phyloP scores from a whole-genome alignment of 2,797 vertebrate species.

The Neopelma chrysocephalum region DNA sequence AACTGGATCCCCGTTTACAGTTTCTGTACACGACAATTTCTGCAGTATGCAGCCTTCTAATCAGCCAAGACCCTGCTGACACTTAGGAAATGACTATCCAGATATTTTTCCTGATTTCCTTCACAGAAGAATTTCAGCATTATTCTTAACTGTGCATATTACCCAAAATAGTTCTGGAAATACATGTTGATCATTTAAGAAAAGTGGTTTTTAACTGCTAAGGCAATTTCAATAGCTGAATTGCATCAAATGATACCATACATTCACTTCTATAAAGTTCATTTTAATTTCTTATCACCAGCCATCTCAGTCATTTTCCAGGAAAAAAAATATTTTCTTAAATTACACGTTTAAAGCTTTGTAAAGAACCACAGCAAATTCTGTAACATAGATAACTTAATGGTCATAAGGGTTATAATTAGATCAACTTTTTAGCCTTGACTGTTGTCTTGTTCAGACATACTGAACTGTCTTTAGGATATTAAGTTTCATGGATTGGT shows the following conservation, averaged over 20 bases:
- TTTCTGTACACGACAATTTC: constrained; percentile 18
- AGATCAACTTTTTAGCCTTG: not conserved
- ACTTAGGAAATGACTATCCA: constrained; percentile 28
- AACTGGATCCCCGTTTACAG: not conserved
- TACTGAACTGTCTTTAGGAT: constrained; percentile 27
- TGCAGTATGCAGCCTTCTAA: not conserved
- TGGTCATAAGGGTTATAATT: constrained; percentile 50
- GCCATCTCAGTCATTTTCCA: constrained; percentile 46
- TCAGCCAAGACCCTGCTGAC: not conserved
- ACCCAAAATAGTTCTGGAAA: constrained; percentile 51
- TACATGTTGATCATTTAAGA: constrained; percentile 52
- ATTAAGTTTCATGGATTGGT: constrained; percentile 51
- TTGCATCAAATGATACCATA: constrained; percentile 35
- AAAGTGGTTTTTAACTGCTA: constrained; percentile 46
- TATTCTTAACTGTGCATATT: constrained; percentile 43
- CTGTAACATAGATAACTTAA: constrained; percentile 51
- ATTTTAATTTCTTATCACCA: constrained; percentile 69
- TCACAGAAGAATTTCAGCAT: not conserved
- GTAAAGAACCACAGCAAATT: constrained; percentile 9
- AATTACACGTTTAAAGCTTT: constrained; percentile 55
- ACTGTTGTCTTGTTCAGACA: constrained; percentile 47
- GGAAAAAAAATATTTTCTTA: constrained; percentile 8
- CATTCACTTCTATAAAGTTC: constrained; percentile 15
- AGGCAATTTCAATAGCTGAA: constrained; percentile 50
- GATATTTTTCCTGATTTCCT: constrained; percentile 28